phyloP scores from a whole-genome alignment of 2,113 vertebrate species.

The Oryzias curvinotus region DNA sequence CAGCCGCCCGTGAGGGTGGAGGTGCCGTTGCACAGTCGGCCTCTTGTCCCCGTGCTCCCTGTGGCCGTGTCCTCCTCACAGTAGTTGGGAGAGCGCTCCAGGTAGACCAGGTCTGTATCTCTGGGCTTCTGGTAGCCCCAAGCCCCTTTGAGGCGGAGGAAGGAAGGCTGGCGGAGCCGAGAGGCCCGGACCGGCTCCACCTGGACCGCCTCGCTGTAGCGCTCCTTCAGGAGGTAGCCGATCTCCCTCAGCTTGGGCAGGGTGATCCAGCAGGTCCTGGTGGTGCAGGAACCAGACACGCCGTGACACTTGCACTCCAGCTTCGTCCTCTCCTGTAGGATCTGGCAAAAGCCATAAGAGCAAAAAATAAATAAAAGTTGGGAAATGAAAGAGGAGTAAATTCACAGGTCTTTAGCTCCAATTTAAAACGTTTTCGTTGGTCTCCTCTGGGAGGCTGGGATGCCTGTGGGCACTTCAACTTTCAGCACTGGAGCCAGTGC shows the following conservation, averaged over 20 bases:
- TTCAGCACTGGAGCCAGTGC: conserved; percentile 20
- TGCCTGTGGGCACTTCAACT: conserved; percentile 47
- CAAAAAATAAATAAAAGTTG: neutral
- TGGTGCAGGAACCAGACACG: conserved; percentile 96
- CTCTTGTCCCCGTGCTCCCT: conserved; percentile 92
- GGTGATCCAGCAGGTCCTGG: conserved; percentile 98
- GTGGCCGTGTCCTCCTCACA: conserved; percentile 93
- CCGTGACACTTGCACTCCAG: conserved; percentile 97
- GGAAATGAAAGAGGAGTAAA: neutral
- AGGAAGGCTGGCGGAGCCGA: conserved; percentile 92
- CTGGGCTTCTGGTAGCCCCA: conserved; percentile 95
- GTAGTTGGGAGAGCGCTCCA: conserved; percentile 98
- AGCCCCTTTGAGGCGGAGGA: conserved; percentile 93
- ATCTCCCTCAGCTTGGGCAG: conserved; percentile 96
- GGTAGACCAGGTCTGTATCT: conserved; percentile 94
- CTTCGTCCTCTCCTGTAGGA: conserved; percentile 94
- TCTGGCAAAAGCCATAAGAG: conserved; percentile 57
- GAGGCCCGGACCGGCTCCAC: conserved; percentile 94
- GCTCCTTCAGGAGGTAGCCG: conserved; percentile 93
- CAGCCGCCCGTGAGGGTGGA: conserved; percentile 87
- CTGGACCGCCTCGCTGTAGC: conserved; percentile 89
- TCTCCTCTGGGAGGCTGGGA: conserved; percentile 17
- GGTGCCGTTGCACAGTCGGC: conserved; percentile 93
- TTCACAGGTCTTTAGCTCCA: conserved; percentile 1
- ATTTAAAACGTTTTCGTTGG: conserved; percentile 12